Base-by-base conservation (phyloP, 2,113 vertebrate genomes). In the Coptodon bakossiorum region DNA sequence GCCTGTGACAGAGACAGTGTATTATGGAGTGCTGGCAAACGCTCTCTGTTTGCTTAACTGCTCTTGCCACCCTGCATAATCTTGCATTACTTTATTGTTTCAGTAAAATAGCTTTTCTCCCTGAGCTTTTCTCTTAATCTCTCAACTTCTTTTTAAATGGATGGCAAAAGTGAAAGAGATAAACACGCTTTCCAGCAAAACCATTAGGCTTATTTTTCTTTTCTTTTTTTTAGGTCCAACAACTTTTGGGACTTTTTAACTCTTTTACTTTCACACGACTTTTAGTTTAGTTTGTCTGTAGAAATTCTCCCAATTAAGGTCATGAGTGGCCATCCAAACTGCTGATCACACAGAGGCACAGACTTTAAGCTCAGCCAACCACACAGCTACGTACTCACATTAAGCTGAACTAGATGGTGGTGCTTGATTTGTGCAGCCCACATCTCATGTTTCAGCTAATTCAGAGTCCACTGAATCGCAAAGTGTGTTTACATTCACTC, bases 11-110 rank as follows among this genome's bases (percentile, higher is more conserved):
- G 86, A 88, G 52, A 85, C 63, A 38, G 87, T 86, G 91, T 83
- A 89, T 82, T 83, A 86, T 68, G 50, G 57, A 87, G 88, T 50
- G 50, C 81, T 63, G 81, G 89, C 89, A 86, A 87, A 82, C 68
- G 14, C 85, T 85, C 48, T 91, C 52, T 71, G 83, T 85, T 87
- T 92, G 87, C 92, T 93, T 86, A 90, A 92, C 91, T 88, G 9
- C 80, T 91, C 86, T 83, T 91, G 89, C 90, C 90, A 84, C 76
- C 85, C 90, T 48, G 48, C 84, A 90, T 57, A 84, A 84, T 90
- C 90, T 92, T 81, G 68, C 86, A 86, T 90, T 68, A 79, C 89
- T 93, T 93, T 91, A 93, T 94, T 93, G 88, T 94, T 93, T 92
- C 86, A 87, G 79, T 92, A 63, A 93, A 95, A 92, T 71, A 48